Evolutionary conservation across 2,797 vertebrate genomes (phyloP), one percentile per base, ranked within the genome.

Genomic region (Carcharodon carcharias): DNA sequence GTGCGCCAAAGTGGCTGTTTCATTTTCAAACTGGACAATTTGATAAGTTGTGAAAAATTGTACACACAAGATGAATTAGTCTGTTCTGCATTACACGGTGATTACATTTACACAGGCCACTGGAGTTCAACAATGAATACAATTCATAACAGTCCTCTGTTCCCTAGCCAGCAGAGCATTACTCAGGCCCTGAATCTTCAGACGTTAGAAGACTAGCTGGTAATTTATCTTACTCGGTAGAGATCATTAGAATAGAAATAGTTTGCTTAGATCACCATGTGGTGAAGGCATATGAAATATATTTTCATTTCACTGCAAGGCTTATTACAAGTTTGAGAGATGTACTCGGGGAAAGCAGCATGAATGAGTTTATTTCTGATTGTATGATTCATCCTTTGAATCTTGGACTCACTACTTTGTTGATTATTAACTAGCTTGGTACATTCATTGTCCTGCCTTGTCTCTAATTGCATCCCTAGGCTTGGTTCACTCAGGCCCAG

Each of bases 251-350:
- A 67, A 31, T 77, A 35, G 63, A 31, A 23, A 50, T 5, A 21
- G 31, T 73, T 71, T 73, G 11, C 50, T 95, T 56, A 31, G 50
- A 54, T 77, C 45, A 7, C 28, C 50, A 73, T 77, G 26, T 95
- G 45, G 69, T 95, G 54, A 14, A 73, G 50, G 28, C 69, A 95
- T 95, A 16, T 95, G 50, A 95, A 95, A 95, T 95, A 73, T 95
- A 56, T 95, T 56, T 95, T n/a, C 28, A 56, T 77, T 71, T 95
- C 28, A 77, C 69, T n/a, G 67, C 18, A 23, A n/a, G 50, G 28
- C 54, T 77, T 77, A 73, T 73, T 31, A 18, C 45, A 56, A n/a
- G 45, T 73, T 56, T 73, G 5, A 73, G 67, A 71, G 69, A 73
- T 77, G 56, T 54, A 73, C 6, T 54, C 16, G 56, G 69, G 45